phyloP scores from a whole-genome alignment of 2,888 invertebrate genomes.

The Scelioninae gen. 1 region DNA sequence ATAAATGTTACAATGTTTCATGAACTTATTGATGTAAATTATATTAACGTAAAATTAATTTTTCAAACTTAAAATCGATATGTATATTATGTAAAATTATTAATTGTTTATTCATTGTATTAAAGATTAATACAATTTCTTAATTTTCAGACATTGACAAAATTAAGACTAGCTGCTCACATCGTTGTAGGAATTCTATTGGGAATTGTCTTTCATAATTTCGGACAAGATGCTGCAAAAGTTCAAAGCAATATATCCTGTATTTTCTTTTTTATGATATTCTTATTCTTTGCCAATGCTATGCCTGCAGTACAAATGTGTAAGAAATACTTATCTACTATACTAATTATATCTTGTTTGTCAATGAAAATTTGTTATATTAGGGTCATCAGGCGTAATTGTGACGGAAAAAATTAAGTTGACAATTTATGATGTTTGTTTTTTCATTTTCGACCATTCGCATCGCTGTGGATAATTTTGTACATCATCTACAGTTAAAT shows the following conservation, averaged over 20 bases:
- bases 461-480: too few species aligned
- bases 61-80: too few species aligned
- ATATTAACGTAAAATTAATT: too few species aligned
- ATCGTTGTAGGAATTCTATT: slow-evolving; percentile 86
- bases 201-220: slow-evolving; percentile 86
- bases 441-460: too few species aligned
- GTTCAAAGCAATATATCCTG: slow-evolving; percentile 86
- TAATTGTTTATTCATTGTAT: neutral
- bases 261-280: slow-evolving; percentile 87
- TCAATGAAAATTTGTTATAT: slow-evolving; percentile 1
- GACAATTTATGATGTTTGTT: too few species aligned
- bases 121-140: neutral
- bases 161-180: slow-evolving; percentile 86
- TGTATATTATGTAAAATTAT: too few species aligned
- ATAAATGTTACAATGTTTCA: neutral
- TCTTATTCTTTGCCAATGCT: slow-evolving; percentile 87
- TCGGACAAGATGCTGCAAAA: slow-evolving; percentile 86
- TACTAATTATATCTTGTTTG: neutral
- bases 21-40: neutral
- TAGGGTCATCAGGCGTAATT: too few species aligned
- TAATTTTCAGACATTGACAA: slow-evolving; percentile 76
- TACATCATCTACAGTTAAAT: too few species aligned
- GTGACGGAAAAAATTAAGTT: too few species aligned
- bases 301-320: slow-evolving; percentile 88
- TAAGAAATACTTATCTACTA: slow-evolving; percentile 83